A percentile compares a stretch with the other conserved stretches of the same genome.
Evolutionary conservation across 2,888 invertebrate genomes (phyloP).

Genomic region (Drosophila neonasuta): DNA sequence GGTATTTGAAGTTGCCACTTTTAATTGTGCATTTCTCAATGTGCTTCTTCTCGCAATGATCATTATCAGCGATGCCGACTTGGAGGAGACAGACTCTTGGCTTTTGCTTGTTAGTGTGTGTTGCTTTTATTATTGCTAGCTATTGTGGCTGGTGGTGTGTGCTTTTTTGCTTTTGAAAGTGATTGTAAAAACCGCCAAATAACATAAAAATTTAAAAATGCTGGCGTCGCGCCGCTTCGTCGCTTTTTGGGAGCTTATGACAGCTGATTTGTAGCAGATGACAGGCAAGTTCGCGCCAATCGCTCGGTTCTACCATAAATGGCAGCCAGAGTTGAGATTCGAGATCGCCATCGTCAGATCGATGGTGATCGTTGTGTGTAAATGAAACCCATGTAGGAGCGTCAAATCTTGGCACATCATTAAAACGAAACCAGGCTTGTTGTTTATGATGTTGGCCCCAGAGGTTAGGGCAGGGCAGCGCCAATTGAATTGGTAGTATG

Average conservation of each 20-base stretch:
- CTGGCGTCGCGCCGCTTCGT: conserved; percentile 5
- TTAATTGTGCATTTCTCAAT: conserved; percentile 69
- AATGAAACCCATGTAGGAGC: conserved; percentile 43
- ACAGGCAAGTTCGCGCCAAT: conserved; percentile 73
- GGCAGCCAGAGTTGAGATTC: conserved; percentile 39
- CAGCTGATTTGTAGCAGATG: conserved; percentile 76
- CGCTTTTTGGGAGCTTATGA: conserved; percentile 58
- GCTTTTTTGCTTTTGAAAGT: conserved; percentile 63
- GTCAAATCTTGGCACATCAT: conserved; percentile 61
- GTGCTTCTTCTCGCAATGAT: conserved; percentile 50
- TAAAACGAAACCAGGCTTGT: conserved; percentile 46
- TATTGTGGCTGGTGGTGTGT: conserved; percentile 3
- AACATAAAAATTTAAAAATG: conserved; percentile 17
- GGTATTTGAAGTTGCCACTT: conserved; percentile 40
- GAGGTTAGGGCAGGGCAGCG: conserved; percentile 34
- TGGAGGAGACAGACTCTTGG: conserved; percentile 10
- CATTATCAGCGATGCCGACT: conserved; percentile 9
- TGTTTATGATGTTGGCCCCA: conserved; percentile 14
- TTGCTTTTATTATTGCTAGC: conserved; percentile 38
- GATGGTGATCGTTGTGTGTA: conserved; percentile 33
- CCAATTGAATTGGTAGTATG: conserved; percentile 27
- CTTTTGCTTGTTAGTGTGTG: conserved; percentile 11
- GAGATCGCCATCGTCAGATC: conserved; percentile 12
- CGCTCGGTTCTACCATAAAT: conserved; percentile 68
- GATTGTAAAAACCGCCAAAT: conserved; percentile 66